Base-by-base conservation (phyloP, 2,113 vertebrate species). In the Nothobranchius furzeri region DNA sequence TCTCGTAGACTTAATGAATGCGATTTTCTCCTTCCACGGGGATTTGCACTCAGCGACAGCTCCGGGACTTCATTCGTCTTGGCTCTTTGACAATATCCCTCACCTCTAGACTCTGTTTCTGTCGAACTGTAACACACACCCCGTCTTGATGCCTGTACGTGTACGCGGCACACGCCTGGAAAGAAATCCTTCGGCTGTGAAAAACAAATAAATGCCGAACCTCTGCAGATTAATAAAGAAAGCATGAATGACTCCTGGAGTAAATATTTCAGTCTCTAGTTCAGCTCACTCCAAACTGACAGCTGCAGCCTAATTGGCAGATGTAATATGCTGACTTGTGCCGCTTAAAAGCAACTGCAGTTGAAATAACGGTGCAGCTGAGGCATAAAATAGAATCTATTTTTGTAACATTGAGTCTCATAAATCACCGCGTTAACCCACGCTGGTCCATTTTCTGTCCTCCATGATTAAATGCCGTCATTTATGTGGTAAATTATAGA, bases 1-100 rank as follows among this genome's bases (percentile, higher is more conserved):
- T 15, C 75, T 70, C 67, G 73, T 53, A 68, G 63, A 45, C 42
- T 72, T 83, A 78, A 85, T 87, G 86, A 86, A 87, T 85, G 79
- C 78, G 72, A 79, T 73, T 77, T 83, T 60, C 61, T 64, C 73
- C 60, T 6, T 80, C 75, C 60, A 42, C 70, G 52, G 68, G 86
- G 83, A 90, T 87, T 84, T 87, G 71, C 63, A 64, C 68, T 66
- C 60, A 78, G 60, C 66, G 79, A 67, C 45, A 7, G 75, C 75
- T 79, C 52, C 56, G 64, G 78, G 71, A 76, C 79, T 78, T 86
- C 70, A 73, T 59, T 87, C 61, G 7, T 68, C 75, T 81, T 70
- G 35, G 60, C 70, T 68, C 73, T 81, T 73, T 82, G 76, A 76
- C 78, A 64, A 76, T 65, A 65, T 66, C 68, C 62, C 70, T 79